Evolutionary conservation across 2,797 vertebrate species (phyloP).

Genomic region (Podarcis siculus): DNA sequence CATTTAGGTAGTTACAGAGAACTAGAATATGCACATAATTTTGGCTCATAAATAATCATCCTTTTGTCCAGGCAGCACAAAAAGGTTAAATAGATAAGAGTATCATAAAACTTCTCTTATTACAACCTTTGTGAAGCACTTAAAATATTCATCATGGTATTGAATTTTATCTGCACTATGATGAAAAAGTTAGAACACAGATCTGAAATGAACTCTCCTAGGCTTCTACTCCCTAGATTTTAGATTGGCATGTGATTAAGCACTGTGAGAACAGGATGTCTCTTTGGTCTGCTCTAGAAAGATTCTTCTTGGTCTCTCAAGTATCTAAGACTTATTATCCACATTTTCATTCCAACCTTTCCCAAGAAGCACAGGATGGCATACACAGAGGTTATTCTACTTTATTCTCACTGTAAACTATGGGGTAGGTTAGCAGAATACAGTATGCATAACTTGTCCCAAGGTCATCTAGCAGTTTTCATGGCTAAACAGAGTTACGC

Average conservation of each 20-base stretch:
- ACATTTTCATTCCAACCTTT: background rate
- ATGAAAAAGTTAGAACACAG: background rate
- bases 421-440: background rate
- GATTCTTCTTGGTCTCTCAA: background rate
- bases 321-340: background rate
- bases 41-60: background rate
- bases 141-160: background rate
- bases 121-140: constrained; percentile 4
- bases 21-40: background rate
- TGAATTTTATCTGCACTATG: constrained; percentile 3
- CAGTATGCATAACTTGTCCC: background rate
- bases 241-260: no score
- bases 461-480: background rate
- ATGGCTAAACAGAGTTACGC: background rate
- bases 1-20: background rate
- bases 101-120: constrained; percentile 19
- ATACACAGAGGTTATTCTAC: background rate
- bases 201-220: background rate
- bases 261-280: no score
- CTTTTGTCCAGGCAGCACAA: background rate
- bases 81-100: constrained; percentile 15
- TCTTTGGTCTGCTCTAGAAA: no score
- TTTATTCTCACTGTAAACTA: background rate
- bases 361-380: background rate
- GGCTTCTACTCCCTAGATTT: background rate